phyloP scores from a whole-genome alignment of 2,797 vertebrate genomes.

The Pseudochirops cupreus region DNA sequence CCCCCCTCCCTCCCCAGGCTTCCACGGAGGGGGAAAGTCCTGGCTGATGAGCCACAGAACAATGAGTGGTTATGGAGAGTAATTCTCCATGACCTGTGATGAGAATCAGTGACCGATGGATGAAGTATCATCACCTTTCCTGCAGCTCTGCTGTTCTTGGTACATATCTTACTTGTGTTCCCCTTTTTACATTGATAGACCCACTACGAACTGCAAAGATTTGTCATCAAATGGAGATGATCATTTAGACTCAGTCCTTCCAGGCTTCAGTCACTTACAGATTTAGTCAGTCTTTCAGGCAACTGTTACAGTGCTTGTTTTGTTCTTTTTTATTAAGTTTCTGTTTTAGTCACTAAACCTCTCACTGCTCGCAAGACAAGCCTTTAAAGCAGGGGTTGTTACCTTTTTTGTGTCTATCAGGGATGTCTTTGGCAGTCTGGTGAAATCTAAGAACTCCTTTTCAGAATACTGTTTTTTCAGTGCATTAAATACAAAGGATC shows the following conservation, averaged over 20 bases:
- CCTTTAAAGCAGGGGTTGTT: background rate
- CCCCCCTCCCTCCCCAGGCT: background rate
- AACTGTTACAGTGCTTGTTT: background rate
- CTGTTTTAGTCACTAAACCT: background rate
- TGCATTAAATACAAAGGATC: background rate
- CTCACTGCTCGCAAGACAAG: background rate
- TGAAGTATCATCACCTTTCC: background rate
- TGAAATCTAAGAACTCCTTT: background rate
- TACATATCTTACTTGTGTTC: background rate
- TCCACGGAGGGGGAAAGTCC: background rate
- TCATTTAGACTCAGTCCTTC: background rate
- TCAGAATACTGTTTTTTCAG: background rate
- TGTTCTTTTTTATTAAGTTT: background rate
- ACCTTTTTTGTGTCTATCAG: background rate
- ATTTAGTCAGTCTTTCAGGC: background rate
- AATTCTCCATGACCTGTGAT: background rate
- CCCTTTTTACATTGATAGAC: background rate
- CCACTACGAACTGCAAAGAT: background rate
- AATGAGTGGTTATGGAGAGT: background rate
- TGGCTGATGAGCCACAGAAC: background rate
- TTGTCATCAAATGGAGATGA: background rate
- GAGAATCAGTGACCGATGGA: background rate
- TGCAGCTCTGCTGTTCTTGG: background rate
- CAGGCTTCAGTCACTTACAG: background rate
- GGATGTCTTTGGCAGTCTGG: background rate